Evolutionary conservation across 2,113 vertebrate genomes (phyloP), one percentile per base, ranked within the genome.

Genomic region (Indicator maculatus): DNA sequence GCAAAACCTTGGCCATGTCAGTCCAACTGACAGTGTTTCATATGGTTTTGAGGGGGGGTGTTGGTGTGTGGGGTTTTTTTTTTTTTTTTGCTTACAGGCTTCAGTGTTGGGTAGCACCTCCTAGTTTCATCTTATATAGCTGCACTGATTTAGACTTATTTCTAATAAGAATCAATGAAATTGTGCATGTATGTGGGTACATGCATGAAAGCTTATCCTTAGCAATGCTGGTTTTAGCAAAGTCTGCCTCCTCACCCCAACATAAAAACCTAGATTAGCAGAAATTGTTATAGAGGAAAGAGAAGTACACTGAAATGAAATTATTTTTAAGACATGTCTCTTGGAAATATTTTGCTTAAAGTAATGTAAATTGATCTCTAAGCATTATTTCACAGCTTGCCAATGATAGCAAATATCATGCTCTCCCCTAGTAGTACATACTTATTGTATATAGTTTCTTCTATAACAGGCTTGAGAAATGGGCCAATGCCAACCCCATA

Each of bases 361-460:
- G 55, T 76, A 79, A 73, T 2, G 2, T 58, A 73, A 89, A 70
- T 72, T 79, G 38, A 69, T 89, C 61, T 50, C 4, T 23, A 88
- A 76, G 33, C 61, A 6, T 66, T 92, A 65, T 86, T 94, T 92
- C 71, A 89, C 44, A 79, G 30, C 74, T 89, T 89, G 78, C 44
- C 63, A 94, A 69, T 66, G 83, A 85, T 4, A 88, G 36, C n/a
- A 39, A 86, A 76, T 73, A 44, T 5, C 61, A 65, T 1, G 7
- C 21, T n/a, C 12, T 91, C 24, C 39, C 50, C 39, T 39, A 26
- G 23, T n/a, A 61, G 9, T 69, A 6, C 11, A 78, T 61, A 20
- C 19, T 27, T 79, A 24, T 12, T 77, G 4, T 59, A 28, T 36
- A 26, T 39, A 30, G 59, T 88, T 86, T 77, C 26, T 85, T 13